Evolutionary conservation across 2,888 invertebrate species (phyloP).

Genomic region (Rutpela maculata): DNA sequence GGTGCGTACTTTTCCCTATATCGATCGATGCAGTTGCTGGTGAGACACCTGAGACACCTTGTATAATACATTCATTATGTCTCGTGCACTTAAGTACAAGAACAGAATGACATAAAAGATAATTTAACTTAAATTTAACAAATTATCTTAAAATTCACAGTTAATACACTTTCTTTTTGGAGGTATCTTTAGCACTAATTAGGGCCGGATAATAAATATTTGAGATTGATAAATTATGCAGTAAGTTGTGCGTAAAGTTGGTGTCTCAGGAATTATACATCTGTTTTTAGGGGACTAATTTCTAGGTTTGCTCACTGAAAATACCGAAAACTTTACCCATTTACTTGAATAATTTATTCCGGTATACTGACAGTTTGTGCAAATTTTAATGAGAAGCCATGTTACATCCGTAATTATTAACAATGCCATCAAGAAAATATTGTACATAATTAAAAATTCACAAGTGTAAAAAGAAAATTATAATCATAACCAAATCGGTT

Average conservation of each 20-base stretch:
- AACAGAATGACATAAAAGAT: too few species aligned
- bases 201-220: constrained; percentile 20
- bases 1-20: too few species aligned
- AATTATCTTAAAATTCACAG: neutral
- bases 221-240: constrained; percentile 17
- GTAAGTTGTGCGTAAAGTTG: constrained; percentile 18
- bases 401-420: constrained; percentile 13
- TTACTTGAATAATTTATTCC: constrained; percentile 27
- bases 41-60: too few species aligned
- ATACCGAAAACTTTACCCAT: constrained; percentile 25
- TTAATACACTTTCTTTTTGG: neutral
- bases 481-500: too few species aligned
- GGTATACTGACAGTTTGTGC: neutral
- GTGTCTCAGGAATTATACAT: constrained; percentile 16
- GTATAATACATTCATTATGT: neutral
- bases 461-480: neutral
- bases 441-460: neutral
- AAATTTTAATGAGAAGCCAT: constrained; percentile 11
- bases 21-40: too few species aligned
- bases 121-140: neutral
- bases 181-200: constrained; percentile 8
- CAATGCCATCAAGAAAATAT: neutral
- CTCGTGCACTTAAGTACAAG: neutral
- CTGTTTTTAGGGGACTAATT: constrained; percentile 27
- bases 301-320: constrained; percentile 19